Evolutionary conservation across 2,888 invertebrate genomes (phyloP), one percentile per base, ranked within the genome.

Genomic region (Polyommatus icarus): DNA sequence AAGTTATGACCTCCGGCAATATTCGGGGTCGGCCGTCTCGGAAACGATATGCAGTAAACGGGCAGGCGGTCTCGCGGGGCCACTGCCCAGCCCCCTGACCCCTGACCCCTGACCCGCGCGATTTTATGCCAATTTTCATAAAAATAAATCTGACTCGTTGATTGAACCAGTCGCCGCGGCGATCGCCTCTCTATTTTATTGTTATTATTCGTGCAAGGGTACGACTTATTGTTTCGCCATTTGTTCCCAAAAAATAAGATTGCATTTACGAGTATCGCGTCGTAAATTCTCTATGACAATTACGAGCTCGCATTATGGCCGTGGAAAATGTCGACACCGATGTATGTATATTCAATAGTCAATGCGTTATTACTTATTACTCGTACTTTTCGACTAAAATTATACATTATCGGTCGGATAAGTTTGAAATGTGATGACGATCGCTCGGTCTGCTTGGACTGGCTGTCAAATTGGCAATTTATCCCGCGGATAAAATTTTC

Each of bases 111-210:
- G 93, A 93, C 93, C 94, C 94, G 89, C 87, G 87, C 90, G 90
- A 90, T 90, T 94, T 93, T 93, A 94, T 94, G 93, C 94, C 93
- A 94, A 94, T 94, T 93, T 94, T 94, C 94, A 94, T 94, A 94
- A 94, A 94, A 94, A 94, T 94, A 94, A 94, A 94, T 94, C 94
- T 90, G 93, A 89, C 87, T 89, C 87, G 87, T 91, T 94, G 94
- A 94, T 94, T 94, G 94, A 94, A 94, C 93, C 93, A 92, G 92
- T 93, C 93, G 87, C 90, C 92, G 82, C 84, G 89, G 87, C 88
- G 90, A 91, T 91, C 91, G 92, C 90, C 90, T 91, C 90, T 92
- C 93, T 93, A 92, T 93, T 94, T 94, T 94, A 94, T 94, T 94
- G 93, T 94, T 94, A 94, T 94, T 92, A 87, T 90, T 88, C 88